phyloP scores from a whole-genome alignment of 35 echinoderm and acorn worm genomes.

The Anneissia japonica region DNA sequence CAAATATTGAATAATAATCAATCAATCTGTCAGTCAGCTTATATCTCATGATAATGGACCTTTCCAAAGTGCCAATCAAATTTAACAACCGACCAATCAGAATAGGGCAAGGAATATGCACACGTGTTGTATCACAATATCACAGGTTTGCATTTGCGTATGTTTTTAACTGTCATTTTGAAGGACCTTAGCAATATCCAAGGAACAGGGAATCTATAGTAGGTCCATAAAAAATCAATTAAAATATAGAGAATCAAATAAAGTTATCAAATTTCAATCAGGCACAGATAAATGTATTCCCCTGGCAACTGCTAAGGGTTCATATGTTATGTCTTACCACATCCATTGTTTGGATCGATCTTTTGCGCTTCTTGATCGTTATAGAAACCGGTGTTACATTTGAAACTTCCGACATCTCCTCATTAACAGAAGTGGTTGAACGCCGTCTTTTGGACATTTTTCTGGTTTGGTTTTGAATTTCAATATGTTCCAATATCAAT shows the following conservation, averaged over 20 bases:
- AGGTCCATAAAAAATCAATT: too few relatives aligned
- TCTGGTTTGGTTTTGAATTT: not conserved
- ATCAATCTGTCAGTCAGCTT: not conserved
- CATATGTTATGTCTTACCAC: conserved; percentile 6
- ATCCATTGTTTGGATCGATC: conserved; percentile 43
- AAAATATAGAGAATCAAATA: not conserved
- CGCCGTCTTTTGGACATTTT: conserved; percentile 72
- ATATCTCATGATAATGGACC: not conserved
- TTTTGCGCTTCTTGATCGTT: conserved; percentile 63
- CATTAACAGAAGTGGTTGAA: conserved; percentile 54
- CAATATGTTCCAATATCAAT: not conserved
- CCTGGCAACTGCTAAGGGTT: not conserved
- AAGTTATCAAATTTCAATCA: not conserved
- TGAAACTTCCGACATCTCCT: conserved; percentile 46
- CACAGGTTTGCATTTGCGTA: too few relatives aligned
- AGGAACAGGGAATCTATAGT: not conserved
- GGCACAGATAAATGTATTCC: not conserved
- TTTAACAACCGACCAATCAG: not conserved
- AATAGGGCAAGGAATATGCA: not conserved
- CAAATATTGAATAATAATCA: not conserved
- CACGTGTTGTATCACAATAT: too few relatives aligned
- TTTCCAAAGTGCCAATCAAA: not conserved
- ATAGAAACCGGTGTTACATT: not conserved
- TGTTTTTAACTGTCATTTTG: too few relatives aligned
- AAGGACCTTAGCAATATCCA: too few relatives aligned